Percentiles rank a stretch among this genome's conserved stretches.
Conservation (phyloP, 2,888 invertebrate genomes). For the Melipona beecheii region DNA sequence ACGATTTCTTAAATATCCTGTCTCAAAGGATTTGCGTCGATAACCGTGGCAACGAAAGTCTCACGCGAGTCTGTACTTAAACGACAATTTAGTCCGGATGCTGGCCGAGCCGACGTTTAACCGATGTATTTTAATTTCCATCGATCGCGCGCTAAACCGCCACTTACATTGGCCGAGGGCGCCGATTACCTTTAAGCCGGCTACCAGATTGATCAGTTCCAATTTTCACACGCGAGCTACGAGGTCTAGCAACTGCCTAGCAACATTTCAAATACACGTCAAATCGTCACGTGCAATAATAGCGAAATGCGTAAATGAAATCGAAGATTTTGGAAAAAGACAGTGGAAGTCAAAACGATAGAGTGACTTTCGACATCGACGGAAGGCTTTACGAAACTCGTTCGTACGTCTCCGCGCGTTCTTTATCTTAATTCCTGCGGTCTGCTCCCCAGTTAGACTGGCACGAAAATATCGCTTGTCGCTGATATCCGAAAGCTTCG, state of each 20-base stretch:
- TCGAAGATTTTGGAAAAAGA: neutral
- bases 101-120: slow-evolving; percentile 52
- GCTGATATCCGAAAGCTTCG: slow-evolving; percentile 37
- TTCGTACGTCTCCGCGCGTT: neutral
- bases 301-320: neutral
- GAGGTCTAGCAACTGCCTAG: slow-evolving; percentile 5
- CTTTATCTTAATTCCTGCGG: slow-evolving; percentile 48
- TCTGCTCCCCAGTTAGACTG: slow-evolving; percentile 10
- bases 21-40: slow-evolving; percentile 1
- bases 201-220: slow-evolving; percentile 50
- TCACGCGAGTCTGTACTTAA: slow-evolving; percentile 59
- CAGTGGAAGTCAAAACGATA: neutral
- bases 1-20: neutral
- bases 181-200: slow-evolving; percentile 64
- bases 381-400: neutral
- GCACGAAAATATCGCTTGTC: slow-evolving; percentile 32
- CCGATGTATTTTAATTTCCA: slow-evolving; percentile 69
- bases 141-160: slow-evolving; percentile 68
- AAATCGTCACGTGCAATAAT: slow-evolving; percentile 17
- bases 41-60: slow-evolving; percentile 54
- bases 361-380: neutral
- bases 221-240: slow-evolving; percentile 55
- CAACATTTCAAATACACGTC: slow-evolving; percentile 9
- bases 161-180: slow-evolving; percentile 65
- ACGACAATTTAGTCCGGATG: slow-evolving; percentile 62